phyloP scores from a whole-genome alignment of 2,888 invertebrate species.

The Chesias legatella region DNA sequence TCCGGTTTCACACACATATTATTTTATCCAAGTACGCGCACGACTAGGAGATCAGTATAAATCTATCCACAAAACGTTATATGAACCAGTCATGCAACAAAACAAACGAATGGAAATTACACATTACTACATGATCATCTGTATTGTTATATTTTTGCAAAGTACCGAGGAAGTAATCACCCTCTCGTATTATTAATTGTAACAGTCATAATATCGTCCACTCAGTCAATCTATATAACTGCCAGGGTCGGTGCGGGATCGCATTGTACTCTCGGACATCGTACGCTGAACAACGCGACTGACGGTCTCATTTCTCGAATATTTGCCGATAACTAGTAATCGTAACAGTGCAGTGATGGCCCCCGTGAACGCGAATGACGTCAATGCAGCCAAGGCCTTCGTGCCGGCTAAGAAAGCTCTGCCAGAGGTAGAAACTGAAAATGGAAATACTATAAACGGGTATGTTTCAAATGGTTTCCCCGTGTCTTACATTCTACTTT shows the following conservation, averaged over 20 bases:
- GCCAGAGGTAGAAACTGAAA: constrained; percentile 66
- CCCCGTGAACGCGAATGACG: constrained; percentile 59
- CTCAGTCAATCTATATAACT: constrained; percentile 54
- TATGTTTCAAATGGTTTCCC: constrained; percentile 15
- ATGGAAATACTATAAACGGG: constrained; percentile 49
- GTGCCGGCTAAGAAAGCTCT: constrained; percentile 55
- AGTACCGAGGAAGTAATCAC: constrained; percentile 16
- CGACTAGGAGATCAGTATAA: no score
- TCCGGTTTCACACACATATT: neutral
- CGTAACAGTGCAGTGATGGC: constrained; percentile 61
- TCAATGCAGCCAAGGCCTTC: constrained; percentile 52
- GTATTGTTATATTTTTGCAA: constrained; percentile 3
- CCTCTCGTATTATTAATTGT: constrained; percentile 23
- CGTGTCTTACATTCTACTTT: constrained; percentile 7
- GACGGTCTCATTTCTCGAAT: constrained; percentile 28
- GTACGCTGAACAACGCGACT: constrained; percentile 44
- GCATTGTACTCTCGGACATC: constrained; percentile 63
- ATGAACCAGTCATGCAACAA: constrained; percentile 10
- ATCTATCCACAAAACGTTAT: constrained; percentile 15
- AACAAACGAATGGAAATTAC: constrained; percentile 8
- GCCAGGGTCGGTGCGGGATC: constrained; percentile 39
- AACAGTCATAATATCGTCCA: constrained; percentile 33
- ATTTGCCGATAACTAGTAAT: constrained; percentile 27
- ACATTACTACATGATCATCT: no score
- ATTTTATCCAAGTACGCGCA: no score